Evolutionary conservation across 2,797 vertebrate species (phyloP), one percentile per base, ranked within the genome.

Genomic region (Chloroceryle inda): DNA sequence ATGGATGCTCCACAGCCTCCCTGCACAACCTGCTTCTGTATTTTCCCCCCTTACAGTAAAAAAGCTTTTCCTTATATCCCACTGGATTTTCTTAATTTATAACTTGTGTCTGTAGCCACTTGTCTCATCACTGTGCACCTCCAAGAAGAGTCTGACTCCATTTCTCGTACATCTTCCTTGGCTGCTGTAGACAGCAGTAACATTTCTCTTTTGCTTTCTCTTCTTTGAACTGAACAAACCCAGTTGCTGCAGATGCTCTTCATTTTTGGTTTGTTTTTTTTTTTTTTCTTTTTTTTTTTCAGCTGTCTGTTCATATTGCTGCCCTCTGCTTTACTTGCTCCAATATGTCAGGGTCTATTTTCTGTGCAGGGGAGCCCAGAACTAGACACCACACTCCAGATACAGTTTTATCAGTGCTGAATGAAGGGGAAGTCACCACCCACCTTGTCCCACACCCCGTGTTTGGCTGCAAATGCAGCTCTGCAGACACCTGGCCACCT

Each of bases 41-140:
- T 45, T 44, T 91, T 58, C 59, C 45, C 42, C 37, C 24, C 16
- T 35, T 33, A 49, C 21, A 23, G 26, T 24, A 72, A 67, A 68
- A 88, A 82, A 74, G 10, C 26, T 79, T 42, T 71, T 63, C 64
- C 1, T 9, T 40, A 26, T 38, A 53, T 8, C 44, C 53, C n/a
- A 0, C 18, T 0, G 0, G 21, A 52, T 47, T 76, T 93, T 87
- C 47, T 50, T 67, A 85, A 26, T 21, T 13, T 33, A 6, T 11
- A 68, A 18, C 16, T 56, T 45, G 5, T 67, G 56, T 33, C 73
- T 1, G 1, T 18, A 61, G 53, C n/a, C 45, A n/a, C 44, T 66
- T 78, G 13, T 7, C 13, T 47, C 63, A 69, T 73, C 1, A 1
- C 24, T 45, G 35, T 67, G 50, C 15, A 37, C 8, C 13, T 85